Percentiles rank a stretch among this genome's conserved stretches.
Conservation (phyloP, 2,797 vertebrate species). For the Melopsittacus undulatus region DNA sequence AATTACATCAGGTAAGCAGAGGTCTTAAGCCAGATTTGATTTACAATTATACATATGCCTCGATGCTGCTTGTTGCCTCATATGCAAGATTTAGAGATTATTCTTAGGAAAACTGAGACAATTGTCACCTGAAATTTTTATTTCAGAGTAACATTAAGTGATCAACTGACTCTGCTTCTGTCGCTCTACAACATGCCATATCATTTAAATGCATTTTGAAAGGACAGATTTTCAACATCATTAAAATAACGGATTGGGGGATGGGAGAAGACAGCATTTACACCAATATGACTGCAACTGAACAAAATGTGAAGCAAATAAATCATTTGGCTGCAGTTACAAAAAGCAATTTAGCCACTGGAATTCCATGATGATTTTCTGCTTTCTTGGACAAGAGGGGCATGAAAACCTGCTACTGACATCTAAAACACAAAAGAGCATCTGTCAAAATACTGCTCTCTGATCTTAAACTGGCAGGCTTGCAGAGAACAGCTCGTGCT, state of each 20-base stretch:
- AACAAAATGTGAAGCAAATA: constrained; percentile 15
- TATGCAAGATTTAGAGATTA: neutral
- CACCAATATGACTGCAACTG: neutral
- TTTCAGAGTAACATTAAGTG: neutral
- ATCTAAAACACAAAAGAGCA: neutral
- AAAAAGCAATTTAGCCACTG: constrained; percentile 27
- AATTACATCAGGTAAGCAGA: neutral
- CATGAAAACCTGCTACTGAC: constrained; percentile 27
- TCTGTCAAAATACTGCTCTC: constrained; percentile 18
- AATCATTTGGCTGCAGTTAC: constrained; percentile 10
- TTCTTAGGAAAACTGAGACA: neutral
- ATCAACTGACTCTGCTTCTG: neutral
- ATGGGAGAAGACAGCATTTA: neutral
- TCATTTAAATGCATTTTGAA: neutral
- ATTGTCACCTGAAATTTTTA: neutral
- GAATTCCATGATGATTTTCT: constrained; percentile 22
- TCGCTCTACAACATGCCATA: neutral
- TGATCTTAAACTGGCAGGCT: neutral
- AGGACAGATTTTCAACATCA: neutral
- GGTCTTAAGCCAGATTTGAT: neutral
- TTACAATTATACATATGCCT: neutral
- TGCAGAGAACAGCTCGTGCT: neutral
- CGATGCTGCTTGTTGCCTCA: neutral
- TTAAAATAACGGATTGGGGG: neutral
- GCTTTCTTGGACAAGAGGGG: neutral